These are phyloP conservation scores for Episyrphus balteatus DNA, from an alignment of 1,140 invertebrate species.

Conservation along the genomic window DNA sequence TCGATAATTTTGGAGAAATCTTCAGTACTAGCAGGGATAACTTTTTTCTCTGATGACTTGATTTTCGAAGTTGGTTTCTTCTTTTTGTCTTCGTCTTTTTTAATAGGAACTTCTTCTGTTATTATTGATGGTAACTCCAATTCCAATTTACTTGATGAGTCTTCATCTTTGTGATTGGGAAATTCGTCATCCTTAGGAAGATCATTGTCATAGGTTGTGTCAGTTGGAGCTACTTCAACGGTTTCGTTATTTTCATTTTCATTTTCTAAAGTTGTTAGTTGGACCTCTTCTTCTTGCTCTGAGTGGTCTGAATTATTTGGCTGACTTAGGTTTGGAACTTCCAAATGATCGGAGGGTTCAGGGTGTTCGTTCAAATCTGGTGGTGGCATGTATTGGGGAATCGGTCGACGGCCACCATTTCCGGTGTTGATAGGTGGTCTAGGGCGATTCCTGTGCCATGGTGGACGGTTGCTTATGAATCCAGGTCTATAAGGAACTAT, in stretches of 20 bases:
- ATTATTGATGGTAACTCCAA: constrained; percentile 6
- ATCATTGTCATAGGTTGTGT: constrained; percentile 30
- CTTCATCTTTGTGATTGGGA: not conserved
- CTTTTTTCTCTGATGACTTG: not conserved
- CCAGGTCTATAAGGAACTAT: constrained; percentile 49
- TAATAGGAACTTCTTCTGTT: constrained; percentile 16
- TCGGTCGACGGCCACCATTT: constrained; percentile 36
- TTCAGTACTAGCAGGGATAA: not conserved
- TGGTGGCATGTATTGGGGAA: constrained; percentile 44
- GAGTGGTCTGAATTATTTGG: not conserved
- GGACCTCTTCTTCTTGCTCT: not conserved
- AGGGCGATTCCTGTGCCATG: constrained; percentile 48
- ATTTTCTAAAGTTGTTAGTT: constrained; percentile 16
- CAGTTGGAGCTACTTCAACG: constrained; percentile 21
- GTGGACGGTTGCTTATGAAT: constrained; percentile 44
- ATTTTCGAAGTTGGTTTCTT: constrained; percentile 8
- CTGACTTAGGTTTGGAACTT: constrained; percentile 5
- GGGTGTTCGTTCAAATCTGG: constrained; percentile 19
- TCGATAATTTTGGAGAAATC: constrained; percentile 22
- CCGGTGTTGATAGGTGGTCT: constrained; percentile 34
- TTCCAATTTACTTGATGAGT: constrained; percentile 8
- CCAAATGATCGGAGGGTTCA: not conserved
- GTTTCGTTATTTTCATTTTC: constrained; percentile 8
- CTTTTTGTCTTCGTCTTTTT: constrained; percentile 22
- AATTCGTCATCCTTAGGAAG: constrained; percentile 17